Evolutionary conservation across 2,888 invertebrate genomes (phyloP).

Genomic region (Molanna angustata): DNA sequence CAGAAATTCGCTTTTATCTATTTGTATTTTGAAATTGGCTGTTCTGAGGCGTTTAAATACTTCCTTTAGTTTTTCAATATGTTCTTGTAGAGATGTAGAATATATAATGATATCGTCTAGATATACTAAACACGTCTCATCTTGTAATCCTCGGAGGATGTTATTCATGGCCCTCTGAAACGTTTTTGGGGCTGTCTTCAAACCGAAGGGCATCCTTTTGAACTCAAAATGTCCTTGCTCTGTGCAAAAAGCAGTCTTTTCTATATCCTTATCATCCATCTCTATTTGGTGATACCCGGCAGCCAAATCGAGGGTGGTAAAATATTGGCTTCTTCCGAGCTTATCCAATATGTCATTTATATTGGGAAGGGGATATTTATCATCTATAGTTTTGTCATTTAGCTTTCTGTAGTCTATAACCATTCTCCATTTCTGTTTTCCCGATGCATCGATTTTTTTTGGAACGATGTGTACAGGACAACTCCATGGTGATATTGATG

Average conservation of each 20-base stretch:
- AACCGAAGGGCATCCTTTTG: constrained; percentile 2
- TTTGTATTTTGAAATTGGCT: constrained; percentile 41
- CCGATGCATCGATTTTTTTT: constrained; percentile 37
- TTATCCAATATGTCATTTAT: constrained; percentile 27
- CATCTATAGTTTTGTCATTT: constrained; percentile 39
- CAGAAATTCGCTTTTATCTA: constrained; percentile 22
- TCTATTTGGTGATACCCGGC: constrained; percentile 5
- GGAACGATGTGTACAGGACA: constrained; percentile 36
- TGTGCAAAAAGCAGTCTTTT: not conserved
- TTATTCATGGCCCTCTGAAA: constrained; percentile 4
- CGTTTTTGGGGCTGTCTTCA: not conserved
- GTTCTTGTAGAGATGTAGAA: not conserved
- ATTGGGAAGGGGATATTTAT: constrained; percentile 34
- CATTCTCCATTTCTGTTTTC: constrained; percentile 35
- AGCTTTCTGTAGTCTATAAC: constrained; percentile 40
- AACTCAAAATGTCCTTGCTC: not conserved
- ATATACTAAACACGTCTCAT: not conserved
- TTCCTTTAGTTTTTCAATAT: not conserved
- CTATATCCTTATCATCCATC: not conserved
- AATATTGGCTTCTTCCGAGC: constrained; percentile 15
- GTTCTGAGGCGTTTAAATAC: not conserved
- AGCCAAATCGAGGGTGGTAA: constrained; percentile 25
- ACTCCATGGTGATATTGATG: constrained; percentile 28
- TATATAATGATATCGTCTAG: constrained; percentile 1
- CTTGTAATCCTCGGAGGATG: not conserved